Conservation (phyloP, 2,888 invertebrate genomes). For the Leptogaster cylindrica region DNA sequence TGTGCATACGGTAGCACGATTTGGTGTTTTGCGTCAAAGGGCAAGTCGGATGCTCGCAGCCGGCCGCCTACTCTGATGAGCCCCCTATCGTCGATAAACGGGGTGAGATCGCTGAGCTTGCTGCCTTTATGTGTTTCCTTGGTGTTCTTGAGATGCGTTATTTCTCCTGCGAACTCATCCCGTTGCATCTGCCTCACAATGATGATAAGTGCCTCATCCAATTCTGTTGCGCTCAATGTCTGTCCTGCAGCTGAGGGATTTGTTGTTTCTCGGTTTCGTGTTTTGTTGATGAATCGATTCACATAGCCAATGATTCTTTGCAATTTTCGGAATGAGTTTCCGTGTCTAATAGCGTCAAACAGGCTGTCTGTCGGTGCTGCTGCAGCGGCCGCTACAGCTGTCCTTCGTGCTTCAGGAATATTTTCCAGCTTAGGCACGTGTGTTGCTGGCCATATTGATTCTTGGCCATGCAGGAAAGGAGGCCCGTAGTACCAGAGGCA, state of each 20-base stretch:
- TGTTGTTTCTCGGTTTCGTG: not conserved
- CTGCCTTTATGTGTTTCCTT: not conserved
- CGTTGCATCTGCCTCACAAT: not conserved
- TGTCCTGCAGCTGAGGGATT: not conserved
- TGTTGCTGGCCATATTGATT: not conserved
- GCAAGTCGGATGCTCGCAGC: slow-evolving; percentile 44
- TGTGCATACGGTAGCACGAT: slow-evolving; percentile 49
- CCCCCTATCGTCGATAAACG: slow-evolving; percentile 48
- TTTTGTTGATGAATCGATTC: not conserved
- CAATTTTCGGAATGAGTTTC: not conserved
- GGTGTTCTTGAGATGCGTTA: not conserved
- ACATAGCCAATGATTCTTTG: not conserved
- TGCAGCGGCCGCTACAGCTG: too few species aligned
- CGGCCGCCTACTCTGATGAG: slow-evolving; percentile 52
- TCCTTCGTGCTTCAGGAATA: too few species aligned
- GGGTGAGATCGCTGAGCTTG: not conserved
- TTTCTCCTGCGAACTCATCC: not conserved
- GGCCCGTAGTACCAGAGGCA: not conserved
- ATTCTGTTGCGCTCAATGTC: not conserved
- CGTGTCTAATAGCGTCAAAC: not conserved
- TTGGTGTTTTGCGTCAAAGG: slow-evolving; percentile 48
- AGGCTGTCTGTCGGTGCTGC: too few species aligned
- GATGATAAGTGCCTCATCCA: not conserved
- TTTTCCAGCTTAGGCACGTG: too few species aligned
- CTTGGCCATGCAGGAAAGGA: too few species aligned